These are phyloP conservation scores for Steinernema scapterisci DNA, from an alignment of 2,888 invertebrate genomes.

Conservation along the genomic window DNA sequence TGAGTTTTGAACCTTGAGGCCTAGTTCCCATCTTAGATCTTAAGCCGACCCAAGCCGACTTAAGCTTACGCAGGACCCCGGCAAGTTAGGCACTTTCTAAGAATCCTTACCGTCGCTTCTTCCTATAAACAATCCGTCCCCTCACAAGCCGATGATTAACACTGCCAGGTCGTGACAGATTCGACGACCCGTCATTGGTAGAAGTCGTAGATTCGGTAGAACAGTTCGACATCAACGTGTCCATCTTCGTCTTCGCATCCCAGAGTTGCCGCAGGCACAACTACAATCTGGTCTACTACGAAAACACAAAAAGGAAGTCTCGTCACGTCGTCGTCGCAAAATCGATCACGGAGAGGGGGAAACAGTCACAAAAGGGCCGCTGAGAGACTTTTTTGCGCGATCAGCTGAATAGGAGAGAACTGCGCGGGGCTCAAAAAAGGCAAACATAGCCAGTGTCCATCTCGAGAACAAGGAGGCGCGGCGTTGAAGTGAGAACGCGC, in stretches of 20 bases:
- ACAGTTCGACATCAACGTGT: slow-evolving; percentile 26
- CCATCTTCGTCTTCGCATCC: background rate
- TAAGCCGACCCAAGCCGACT: no score
- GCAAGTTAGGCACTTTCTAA: no score
- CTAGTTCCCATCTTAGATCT: no score
- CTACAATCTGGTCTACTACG: background rate
- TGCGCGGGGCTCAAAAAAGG: slow-evolving; percentile 23
- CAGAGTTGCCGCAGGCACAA: background rate
- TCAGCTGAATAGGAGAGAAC: background rate
- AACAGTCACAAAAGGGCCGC: slow-evolving; percentile 25
- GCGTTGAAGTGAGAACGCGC: background rate
- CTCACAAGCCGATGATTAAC: slow-evolving; percentile 56
- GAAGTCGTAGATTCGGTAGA: slow-evolving; percentile 19
- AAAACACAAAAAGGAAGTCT: background rate
- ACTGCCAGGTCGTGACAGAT: slow-evolving; percentile 38
- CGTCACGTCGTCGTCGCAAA: background rate
- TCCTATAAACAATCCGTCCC: slow-evolving; percentile 59
- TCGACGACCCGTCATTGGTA: slow-evolving; percentile 34
- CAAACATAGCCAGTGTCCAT: slow-evolving; percentile 24
- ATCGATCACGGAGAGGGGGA: slow-evolving; percentile 3
- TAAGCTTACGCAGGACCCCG: no score
- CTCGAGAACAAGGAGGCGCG: background rate
- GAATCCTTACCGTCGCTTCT: slow-evolving; percentile 52
- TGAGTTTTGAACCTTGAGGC: no score
- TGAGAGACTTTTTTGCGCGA: slow-evolving; percentile 11